Evolutionary conservation across 2,888 invertebrate species (phyloP), one percentile per base, ranked within the genome.

Genomic region (Pollenia griseotomentosa): DNA sequence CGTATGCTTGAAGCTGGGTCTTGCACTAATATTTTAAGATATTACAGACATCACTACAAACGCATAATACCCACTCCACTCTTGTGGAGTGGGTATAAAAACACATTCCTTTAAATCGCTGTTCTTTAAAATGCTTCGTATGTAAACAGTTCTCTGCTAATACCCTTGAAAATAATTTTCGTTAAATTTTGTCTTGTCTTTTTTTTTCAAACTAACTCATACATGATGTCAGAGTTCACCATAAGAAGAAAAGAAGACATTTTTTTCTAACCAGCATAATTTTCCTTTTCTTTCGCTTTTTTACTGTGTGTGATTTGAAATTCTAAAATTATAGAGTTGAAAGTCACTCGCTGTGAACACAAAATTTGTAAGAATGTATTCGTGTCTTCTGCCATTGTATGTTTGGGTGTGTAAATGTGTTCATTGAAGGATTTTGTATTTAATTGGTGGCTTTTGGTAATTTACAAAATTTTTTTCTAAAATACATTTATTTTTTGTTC

Each of bases 361-460:
- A 33, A 33, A 5, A 6, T 33, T 33, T 40, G 4, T 12, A 6
- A 8, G 3, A 44, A 11, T 33, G 48, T 63, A 23, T 19, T 40
- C 19, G 4, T 10, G 12, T 4, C 14, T 6, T 23, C 46, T 66
- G 33, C 42, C 11, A n/a, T 33, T 51, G 68, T n/a, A 10, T 40
- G 40, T 16, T 8, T 73, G 11, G 19, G 48, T 48, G 14, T 53
- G 23, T 57, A 40, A 33, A 6, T 55, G 57, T 6, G 19, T 55
- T 73, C 23, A 63, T 83, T 83, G 48, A 79, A 83, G 79, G 73
- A 68, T 71, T 83, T 83, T 59, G 53, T 44, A 83, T 86, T 80
- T 86, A 86, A 86, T 86, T 83, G 80, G 83, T 77, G 83, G 83
- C 80, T 83, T 74, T 86, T 77, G 73, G 65, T 40, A 65, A 77